Base-by-base conservation (phyloP, 2,797 vertebrate genomes). In the Momotus momota region DNA sequence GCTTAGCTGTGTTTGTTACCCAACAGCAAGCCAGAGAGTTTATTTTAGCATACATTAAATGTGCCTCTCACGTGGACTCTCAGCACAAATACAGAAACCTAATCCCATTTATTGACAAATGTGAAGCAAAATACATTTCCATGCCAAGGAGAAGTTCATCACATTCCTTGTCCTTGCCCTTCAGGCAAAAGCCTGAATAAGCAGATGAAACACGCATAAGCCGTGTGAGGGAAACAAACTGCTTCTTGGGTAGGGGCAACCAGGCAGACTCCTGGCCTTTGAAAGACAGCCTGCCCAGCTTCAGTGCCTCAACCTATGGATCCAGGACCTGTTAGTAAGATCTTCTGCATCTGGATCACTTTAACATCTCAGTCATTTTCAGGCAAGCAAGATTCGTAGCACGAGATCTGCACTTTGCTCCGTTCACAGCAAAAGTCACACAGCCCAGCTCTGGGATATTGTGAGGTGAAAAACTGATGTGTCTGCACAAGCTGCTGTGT, bases 51-150 rank as follows among this genome's bases (percentile, higher is more conserved):
- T 94, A 95, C 71, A 87, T 82, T 92, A 91, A 82, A 70, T 7
- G 21, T 84, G 62, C 60, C 66, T 92, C 90, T 95, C 88, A 96
- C 3, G 45, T 58, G 95, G 84, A 58, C 79, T 86, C 96, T 82
- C 86, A 71, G 88, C 80, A 93, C 94, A 94, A 93, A 82, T 54
- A 69, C 84, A 95, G 82, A 95, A 95, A 91, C 62, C 57, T 94
- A 86, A 96, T 93, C 87, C 93, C 83, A 83, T 81, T 95, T 95
- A 95, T 89, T 94, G 95, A 96, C 95, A 95, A 96, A 96, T 33
- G 87, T 11, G 81, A 92, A 97, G 86, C 89, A 96, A 95, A 97
- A 96, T 95, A 93, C 45, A 84, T 61, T 96, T 86, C 80, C 46
- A 79, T 52, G 83, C 93, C 94, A 95, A 90, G 72, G 49, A 78